Conservation (phyloP, 1,140 invertebrate species). For the Euura saliciscinereae region DNA sequence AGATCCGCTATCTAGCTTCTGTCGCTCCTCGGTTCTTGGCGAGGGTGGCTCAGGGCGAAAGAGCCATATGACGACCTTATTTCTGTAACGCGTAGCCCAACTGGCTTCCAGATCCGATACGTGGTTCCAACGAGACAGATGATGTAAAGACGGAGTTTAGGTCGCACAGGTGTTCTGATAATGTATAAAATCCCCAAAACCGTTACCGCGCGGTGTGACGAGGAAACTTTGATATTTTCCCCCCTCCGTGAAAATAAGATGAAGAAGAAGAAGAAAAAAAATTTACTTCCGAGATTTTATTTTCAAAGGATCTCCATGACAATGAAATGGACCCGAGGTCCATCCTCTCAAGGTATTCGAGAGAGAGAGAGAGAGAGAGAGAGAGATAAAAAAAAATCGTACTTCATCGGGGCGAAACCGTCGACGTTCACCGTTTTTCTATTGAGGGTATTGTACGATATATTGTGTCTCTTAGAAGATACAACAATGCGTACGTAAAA, state of each 20-base stretch:
- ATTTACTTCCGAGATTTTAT: neutral
- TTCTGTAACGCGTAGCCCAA: neutral
- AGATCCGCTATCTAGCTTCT: slow-evolving; percentile 17
- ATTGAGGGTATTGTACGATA: neutral
- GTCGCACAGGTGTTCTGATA: slow-evolving; percentile 7
- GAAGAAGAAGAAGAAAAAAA: neutral
- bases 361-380: no score
- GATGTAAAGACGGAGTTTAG: slow-evolving; percentile 12
- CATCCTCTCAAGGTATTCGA: neutral
- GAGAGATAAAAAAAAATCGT: no score
- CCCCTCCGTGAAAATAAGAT: slow-evolving; percentile 8
- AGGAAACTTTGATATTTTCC: neutral
- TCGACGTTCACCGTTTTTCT: neutral
- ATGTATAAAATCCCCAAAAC: neutral
- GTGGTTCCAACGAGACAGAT: slow-evolving; percentile 7
- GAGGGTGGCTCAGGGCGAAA: slow-evolving; percentile 10
- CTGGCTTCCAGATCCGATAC: neutral
- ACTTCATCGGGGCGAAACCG: no score
- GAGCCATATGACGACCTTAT: neutral
- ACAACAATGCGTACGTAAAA: neutral
- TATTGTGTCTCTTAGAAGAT: neutral
- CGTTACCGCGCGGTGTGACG: no score
- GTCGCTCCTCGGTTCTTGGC: slow-evolving; percentile 5
- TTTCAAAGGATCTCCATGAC: neutral
- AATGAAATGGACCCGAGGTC: neutral